Percentiles rank a stretch among this genome's conserved stretches.
Evolutionary conservation across 2,888 invertebrate species (phyloP).

Genomic region (Drosophila barbarae): DNA sequence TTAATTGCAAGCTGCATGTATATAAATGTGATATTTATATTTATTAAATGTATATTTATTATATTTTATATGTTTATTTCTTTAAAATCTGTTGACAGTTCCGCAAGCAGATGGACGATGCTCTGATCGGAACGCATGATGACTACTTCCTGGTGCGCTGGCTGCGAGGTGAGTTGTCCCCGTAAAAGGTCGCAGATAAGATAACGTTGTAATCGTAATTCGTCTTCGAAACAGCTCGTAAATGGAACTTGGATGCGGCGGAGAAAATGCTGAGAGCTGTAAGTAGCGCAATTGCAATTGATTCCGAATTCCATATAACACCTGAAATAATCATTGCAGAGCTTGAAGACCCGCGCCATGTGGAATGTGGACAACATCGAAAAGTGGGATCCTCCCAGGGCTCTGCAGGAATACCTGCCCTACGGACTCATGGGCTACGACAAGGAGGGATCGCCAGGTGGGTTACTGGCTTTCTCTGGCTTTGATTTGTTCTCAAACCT

Average conservation of each 20-base stretch:
- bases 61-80: no score
- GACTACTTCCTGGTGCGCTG: conserved; percentile 89
- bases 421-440: conserved; percentile 90
- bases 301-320: background rate
- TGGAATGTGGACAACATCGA: conserved; percentile 87
- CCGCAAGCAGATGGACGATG: conserved; percentile 85
- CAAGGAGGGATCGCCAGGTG: conserved; percentile 88
- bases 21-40: no score
- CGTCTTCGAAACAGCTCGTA: conserved; percentile 82
- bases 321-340: conserved; percentile 41
- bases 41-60: no score
- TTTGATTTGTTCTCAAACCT: background rate
- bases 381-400: conserved; percentile 86
- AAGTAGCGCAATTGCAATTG: conserved; percentile 75
- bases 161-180: conserved; percentile 85
- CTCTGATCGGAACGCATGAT: conserved; percentile 86
- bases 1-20: no score
- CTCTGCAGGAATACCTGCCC: conserved; percentile 86
- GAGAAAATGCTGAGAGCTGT: conserved; percentile 95
- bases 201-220: conserved; percentile 1
- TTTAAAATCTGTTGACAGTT: conserved; percentile 82
- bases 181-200: background rate
- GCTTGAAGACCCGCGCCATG: conserved; percentile 76
- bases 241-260: conserved; percentile 91
- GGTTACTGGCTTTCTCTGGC: background rate